Conservation (phyloP, 2,113 vertebrate genomes). For the Proterorhinus semilunaris region DNA sequence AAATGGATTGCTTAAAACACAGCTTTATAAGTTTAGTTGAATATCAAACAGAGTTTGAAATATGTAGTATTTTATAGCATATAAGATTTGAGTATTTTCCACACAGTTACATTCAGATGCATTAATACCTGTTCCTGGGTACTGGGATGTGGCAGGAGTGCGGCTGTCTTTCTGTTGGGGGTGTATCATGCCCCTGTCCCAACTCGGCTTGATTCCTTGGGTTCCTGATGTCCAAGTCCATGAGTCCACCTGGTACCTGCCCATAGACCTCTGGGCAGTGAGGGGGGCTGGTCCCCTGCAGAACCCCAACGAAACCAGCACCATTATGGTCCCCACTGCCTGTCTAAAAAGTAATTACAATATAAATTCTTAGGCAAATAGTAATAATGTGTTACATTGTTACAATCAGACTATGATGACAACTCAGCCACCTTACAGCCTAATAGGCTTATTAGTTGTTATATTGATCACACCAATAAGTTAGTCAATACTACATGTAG, state of each 20-base stretch:
- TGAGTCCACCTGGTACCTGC: constrained; percentile 64
- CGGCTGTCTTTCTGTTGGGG: constrained; percentile 53
- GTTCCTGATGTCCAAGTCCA: constrained; percentile 70
- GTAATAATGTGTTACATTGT: background rate
- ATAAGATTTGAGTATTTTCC: too few relatives aligned
- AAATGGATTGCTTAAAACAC: too few relatives aligned
- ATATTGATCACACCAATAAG: background rate
- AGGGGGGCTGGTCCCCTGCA: constrained; percentile 72
- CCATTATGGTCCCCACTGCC: constrained; percentile 65
- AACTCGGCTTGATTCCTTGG: constrained; percentile 63
- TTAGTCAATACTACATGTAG: background rate
- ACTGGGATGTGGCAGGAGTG: constrained; percentile 78
- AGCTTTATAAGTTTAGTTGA: too few relatives aligned
- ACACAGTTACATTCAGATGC: background rate
- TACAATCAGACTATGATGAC: background rate
- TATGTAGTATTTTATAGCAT: background rate
- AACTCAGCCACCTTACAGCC: too few relatives aligned
- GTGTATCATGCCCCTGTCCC: constrained; percentile 46
- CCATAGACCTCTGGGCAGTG: constrained; percentile 66
- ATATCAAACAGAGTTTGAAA: too few relatives aligned
- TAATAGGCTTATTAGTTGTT: too few relatives aligned
- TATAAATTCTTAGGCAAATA: background rate
- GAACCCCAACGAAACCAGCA: constrained; percentile 49
- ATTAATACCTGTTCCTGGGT: constrained; percentile 76
- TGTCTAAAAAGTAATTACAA: constrained; percentile 47